A percentile compares a stretch with the other conserved stretches of the same genome.
Evolutionary conservation across 2,113 vertebrate genomes (phyloP).

Genomic region (Phrynocephalus versicolor): DNA sequence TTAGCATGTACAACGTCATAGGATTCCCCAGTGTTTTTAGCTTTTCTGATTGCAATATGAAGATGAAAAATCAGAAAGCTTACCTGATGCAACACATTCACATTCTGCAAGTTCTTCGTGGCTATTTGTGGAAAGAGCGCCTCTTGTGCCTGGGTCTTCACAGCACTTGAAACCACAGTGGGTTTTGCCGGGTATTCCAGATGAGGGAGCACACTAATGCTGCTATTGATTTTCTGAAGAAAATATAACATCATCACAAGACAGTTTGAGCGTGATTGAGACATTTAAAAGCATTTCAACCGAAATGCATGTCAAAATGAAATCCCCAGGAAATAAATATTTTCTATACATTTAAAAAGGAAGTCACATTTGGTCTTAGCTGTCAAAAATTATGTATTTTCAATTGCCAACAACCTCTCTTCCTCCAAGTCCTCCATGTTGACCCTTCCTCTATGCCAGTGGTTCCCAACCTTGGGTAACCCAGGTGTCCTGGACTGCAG

Average conservation of each 20-base stretch:
- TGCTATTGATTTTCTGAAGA: conserved; percentile 76
- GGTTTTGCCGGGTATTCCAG: conserved; percentile 81
- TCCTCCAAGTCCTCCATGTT: too few relatives aligned
- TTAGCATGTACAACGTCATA: background rate
- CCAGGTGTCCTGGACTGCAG: too few relatives aligned
- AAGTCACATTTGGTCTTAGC: background rate
- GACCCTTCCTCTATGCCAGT: too few relatives aligned
- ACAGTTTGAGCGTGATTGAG: background rate
- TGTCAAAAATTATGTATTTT: background rate
- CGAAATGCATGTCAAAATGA: background rate
- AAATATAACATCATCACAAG: background rate
- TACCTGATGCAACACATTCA: conserved; percentile 75
- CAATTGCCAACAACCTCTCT: too few relatives aligned
- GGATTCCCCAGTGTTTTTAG: background rate
- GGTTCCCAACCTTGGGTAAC: too few relatives aligned
- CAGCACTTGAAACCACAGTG: conserved; percentile 72
- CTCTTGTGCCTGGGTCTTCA: conserved; percentile 76
- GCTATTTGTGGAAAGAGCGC: conserved; percentile 80
- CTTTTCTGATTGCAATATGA: background rate
- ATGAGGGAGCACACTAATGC: conserved; percentile 77
- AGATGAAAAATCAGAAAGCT: background rate
- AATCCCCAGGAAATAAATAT: background rate
- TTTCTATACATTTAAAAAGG: background rate
- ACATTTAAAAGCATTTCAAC: background rate
- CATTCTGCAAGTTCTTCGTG: conserved; percentile 75